Base-by-base conservation (phyloP, 1,140 invertebrate species). In the Eupeodes corollae region DNA sequence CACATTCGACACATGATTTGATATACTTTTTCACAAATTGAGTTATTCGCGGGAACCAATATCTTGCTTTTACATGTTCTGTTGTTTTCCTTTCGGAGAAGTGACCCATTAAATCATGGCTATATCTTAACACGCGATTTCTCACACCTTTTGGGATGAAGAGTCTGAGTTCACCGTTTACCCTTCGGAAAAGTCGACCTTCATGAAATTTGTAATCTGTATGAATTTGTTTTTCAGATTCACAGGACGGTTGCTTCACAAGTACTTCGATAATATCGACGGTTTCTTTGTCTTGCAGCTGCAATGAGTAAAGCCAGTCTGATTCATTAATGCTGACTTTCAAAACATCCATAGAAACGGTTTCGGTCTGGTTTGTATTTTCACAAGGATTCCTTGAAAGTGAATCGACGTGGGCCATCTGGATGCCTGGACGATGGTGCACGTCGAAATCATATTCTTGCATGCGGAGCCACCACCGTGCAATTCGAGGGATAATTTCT, bases 1-100 rank as follows among this genome's bases (percentile, higher is more conserved):
- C n/a, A n/a, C n/a, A n/a, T n/a, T n/a, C n/a, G 18, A 63, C 18
- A 41, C 56, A 58, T 48, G 59, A 50, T 32, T 46, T 11, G 35
- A 49, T 38, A 18, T 40, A 30, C 21, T 47, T 33, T 26, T 58
- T 54, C 8, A 65, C 47, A 33, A 60, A 58, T 35, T 54, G 34
- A 19, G 41, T 42, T 34, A 66, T 46, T 16, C 54, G 39, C 5
- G 56, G 58, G 51, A 68, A 61, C 55, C 55, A 52, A 52, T 61
- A 52, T 11, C 44, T 21, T 43, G 47, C 44, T 10, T 16, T 42
- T 3, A 62, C 52, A 13, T 51, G 35, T 18, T 52, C 44, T 12
- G 35, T n/a, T 3, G 54, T 54, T 43, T 61, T 63, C 10, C 56
- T 48, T 5, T 49, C 8, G 8, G 53, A n/a, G n/a, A n/a, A n/a